Evolutionary conservation across 2,113 vertebrate genomes (phyloP).

Genomic region (Nycticebus coucang): DNA sequence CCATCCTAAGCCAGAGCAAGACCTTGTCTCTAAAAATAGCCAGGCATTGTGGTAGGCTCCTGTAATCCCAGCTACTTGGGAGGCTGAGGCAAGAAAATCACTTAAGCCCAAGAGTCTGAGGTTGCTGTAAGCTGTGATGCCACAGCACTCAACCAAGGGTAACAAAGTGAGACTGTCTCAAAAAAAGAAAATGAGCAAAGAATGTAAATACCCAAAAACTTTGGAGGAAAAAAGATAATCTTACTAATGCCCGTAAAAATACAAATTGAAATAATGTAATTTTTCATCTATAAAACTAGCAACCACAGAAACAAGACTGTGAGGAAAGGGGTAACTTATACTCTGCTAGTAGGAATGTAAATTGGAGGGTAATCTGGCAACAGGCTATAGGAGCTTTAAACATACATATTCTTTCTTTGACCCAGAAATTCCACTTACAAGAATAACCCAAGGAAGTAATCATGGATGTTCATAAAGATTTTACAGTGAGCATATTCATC

Average conservation of each 20-base stretch:
- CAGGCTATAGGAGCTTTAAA: conserved; percentile 30
- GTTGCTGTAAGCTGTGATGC: no score
- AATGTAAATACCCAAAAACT: not conserved
- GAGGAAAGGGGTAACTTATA: not conserved
- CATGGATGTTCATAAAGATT: not conserved
- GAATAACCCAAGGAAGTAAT: conserved; percentile 29
- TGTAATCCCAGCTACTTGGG: no score
- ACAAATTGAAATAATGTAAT: not conserved
- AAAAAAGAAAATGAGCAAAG: conserved; percentile 1
- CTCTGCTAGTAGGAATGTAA: not conserved
- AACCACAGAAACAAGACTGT: not conserved
- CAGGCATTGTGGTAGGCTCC: no score
- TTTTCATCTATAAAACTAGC: conserved; percentile 47
- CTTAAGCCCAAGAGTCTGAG: no score
- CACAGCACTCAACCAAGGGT: no score
- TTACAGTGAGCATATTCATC: not conserved
- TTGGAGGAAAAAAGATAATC: not conserved
- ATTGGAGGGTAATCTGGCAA: not conserved
- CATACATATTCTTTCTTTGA: not conserved
- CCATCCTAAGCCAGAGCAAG: no score
- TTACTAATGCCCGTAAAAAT: conserved; percentile 23
- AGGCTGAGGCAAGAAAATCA: no score
- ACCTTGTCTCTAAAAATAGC: no score
- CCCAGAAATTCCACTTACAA: not conserved
- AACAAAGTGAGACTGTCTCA: no score